phyloP scores from a whole-genome alignment of 92 coral and sea anemone species.

The Epizoanthus stellaris region DNA sequence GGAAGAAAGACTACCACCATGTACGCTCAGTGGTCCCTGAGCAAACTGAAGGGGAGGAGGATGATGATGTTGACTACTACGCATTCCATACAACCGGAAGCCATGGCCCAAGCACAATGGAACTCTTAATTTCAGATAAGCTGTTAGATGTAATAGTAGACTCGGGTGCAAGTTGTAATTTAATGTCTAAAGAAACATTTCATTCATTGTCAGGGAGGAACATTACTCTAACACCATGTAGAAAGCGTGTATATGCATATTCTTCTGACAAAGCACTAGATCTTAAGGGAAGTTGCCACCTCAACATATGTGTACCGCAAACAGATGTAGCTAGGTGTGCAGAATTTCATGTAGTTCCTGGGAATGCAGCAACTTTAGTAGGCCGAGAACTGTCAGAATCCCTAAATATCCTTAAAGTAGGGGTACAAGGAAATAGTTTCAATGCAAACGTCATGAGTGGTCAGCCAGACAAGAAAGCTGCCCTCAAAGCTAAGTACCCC shows the following conservation, averaged over 20 bases:
- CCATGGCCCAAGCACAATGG: conserved; percentile 17
- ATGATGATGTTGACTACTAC: conserved; percentile 19
- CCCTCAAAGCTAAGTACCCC: no score
- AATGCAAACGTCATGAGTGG: no score
- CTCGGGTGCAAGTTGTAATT: conserved; percentile 5
- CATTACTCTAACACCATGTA: conserved; percentile 17
- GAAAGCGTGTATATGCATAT: neutral
- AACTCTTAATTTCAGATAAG: conserved; percentile 28
- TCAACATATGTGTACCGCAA: conserved; percentile 38
- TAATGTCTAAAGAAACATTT: conserved; percentile 5
- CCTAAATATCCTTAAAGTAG: no score
- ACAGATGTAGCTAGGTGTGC: conserved; percentile 7
- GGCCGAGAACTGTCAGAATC: conserved; percentile 17
- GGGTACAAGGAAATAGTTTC: no score
- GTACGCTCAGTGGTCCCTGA: conserved; percentile 24
- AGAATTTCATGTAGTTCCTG: conserved; percentile 34
- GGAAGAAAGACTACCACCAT: neutral
- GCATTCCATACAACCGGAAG: neutral
- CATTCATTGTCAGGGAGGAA: conserved; percentile 6
- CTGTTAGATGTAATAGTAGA: conserved; percentile 26
- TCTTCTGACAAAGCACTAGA: conserved; percentile 26
- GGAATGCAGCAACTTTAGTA: conserved; percentile 17
- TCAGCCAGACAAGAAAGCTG: no score
- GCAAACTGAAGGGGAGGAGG: neutral
- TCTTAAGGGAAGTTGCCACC: conserved; percentile 12